phyloP scores from a whole-genome alignment of 2,888 invertebrate species.

The Drosophila neotestacea region DNA sequence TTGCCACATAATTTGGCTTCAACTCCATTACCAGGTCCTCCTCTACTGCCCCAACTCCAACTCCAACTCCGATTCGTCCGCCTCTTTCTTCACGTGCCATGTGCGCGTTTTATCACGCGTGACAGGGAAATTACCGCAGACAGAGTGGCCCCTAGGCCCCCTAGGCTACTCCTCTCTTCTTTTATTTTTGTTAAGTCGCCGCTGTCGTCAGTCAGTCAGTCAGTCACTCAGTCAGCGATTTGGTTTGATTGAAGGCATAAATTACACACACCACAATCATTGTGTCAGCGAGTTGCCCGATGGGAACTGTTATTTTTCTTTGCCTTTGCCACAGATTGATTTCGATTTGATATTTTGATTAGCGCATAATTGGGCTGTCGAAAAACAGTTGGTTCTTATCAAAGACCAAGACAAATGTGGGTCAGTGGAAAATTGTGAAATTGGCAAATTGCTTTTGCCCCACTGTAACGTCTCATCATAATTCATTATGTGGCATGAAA shows the following conservation, averaged over 20 bases:
- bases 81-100: constrained; percentile 65
- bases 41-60: background rate
- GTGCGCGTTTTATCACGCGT: constrained; percentile 69
- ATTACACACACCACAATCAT: constrained; percentile 53
- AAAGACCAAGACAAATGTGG: constrained; percentile 23
- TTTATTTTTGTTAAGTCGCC: constrained; percentile 24
- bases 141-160: constrained; percentile 38
- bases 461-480: constrained; percentile 28
- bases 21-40: background rate
- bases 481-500: constrained; percentile 39
- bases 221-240: constrained; percentile 42
- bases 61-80: constrained; percentile 2
- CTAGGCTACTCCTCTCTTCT: background rate
- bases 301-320: constrained; percentile 7
- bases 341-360: constrained; percentile 66
- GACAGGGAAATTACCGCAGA: constrained; percentile 71
- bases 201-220: constrained; percentile 58
- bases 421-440: constrained; percentile 36
- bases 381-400: constrained; percentile 43
- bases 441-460: constrained; percentile 22
- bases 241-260: constrained; percentile 70
- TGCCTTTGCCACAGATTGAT: constrained; percentile 34
- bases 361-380: constrained; percentile 53
- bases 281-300: constrained; percentile 38
- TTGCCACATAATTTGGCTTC: constrained; percentile 41